Conservation (phyloP, 2,888 invertebrate species). For the Agrochola litura region DNA sequence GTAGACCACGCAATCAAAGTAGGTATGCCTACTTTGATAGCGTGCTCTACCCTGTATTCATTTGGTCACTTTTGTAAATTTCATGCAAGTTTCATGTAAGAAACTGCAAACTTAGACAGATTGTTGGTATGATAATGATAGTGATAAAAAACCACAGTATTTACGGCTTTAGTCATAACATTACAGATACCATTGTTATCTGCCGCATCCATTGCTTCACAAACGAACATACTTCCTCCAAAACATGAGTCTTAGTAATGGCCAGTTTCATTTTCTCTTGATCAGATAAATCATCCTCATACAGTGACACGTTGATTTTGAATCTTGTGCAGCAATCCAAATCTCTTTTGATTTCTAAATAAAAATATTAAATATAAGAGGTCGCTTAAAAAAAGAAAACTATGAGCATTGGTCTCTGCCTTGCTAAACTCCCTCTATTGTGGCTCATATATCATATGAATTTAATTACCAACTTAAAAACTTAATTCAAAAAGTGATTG, state of each 20-base stretch:
- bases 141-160: not conserved
- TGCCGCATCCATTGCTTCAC: conserved; percentile 93
- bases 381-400: not conserved
- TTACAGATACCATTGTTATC: conserved; percentile 89
- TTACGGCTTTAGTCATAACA: not conserved
- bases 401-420: not conserved
- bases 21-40: not conserved
- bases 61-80: not conserved
- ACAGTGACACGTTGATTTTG: conserved; percentile 90
- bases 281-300: conserved; percentile 90
- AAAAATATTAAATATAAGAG: not conserved
- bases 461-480: not conserved
- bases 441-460: not conserved
- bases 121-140: not conserved
- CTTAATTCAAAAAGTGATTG: not conserved
- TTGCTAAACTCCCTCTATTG: too few relatives aligned
- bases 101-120: too few relatives aligned
- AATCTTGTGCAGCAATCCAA: conserved; percentile 92
- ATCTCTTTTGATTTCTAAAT: conserved; percentile 92
- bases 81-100: not conserved
- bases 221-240: conserved; percentile 91
- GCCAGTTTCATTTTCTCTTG: conserved; percentile 91
- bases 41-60: not conserved
- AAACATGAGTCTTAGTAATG: conserved; percentile 90
- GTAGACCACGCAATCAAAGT: too few relatives aligned